A percentile compares a stretch with the other conserved stretches of the same genome.
phyloP scores from a whole-genome alignment of 2,797 vertebrate species.

The Lacerta viridis region DNA sequence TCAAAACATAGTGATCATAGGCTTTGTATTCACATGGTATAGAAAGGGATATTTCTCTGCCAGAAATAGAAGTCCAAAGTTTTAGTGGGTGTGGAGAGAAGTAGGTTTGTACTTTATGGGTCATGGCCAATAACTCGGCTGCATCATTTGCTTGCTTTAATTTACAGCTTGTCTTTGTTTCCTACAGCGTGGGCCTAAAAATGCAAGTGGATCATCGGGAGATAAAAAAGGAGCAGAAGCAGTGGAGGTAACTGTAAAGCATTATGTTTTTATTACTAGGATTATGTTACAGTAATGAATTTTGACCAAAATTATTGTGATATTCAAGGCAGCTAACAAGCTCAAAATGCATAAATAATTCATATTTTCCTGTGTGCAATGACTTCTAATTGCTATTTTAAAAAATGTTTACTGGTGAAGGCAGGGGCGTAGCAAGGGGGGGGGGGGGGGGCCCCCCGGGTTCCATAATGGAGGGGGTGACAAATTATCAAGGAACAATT shows the following conservation, averaged over 20 bases:
- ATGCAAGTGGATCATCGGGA: constrained; percentile 55
- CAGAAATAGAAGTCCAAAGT: fast-evolving
- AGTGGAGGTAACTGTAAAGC: constrained; percentile 65
- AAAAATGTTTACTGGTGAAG: neutral
- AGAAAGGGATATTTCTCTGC: neutral
- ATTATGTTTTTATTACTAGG: neutral
- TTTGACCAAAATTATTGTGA: neutral
- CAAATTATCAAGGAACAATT: no score
- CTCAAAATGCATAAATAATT: neutral
- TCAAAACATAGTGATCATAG: neutral
- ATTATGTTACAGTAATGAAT: neutral
- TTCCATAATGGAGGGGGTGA: no score
- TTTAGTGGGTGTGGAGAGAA: neutral
- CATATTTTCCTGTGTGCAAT: neutral
- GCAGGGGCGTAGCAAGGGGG: no score
- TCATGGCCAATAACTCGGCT: fast-evolving
- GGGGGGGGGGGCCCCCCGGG: no score
- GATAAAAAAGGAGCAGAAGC: constrained; percentile 69
- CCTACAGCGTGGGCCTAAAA: constrained; percentile 66
- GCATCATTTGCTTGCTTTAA: constrained; percentile 3
- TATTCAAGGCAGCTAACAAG: neutral
- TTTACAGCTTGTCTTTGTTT: constrained; percentile 17
- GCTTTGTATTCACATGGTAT: neutral
- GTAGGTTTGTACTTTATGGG: fast-evolving
- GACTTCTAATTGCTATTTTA: neutral